Percentiles rank a stretch among this genome's conserved stretches.
phyloP scores from a whole-genome alignment of 2,888 invertebrate genomes.

The Rhopalosiphum nymphaeae region DNA sequence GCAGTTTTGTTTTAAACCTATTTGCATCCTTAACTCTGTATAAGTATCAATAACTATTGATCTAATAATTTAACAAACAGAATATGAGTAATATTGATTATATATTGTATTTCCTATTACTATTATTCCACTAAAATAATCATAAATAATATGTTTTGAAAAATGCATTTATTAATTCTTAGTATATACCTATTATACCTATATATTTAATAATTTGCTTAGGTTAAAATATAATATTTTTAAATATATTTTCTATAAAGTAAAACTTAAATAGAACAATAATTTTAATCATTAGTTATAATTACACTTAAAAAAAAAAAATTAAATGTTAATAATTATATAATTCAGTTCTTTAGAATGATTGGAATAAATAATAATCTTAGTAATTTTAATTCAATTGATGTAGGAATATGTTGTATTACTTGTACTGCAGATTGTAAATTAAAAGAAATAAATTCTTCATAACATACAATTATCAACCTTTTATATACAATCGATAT shows the following conservation, averaged over 20 bases:
- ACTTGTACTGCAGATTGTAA: too few species aligned
- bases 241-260: background rate
- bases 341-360: background rate
- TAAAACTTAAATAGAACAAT: background rate
- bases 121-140: background rate
- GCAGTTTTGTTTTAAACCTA: too few species aligned
- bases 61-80: background rate
- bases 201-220: background rate
- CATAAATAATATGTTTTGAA: background rate
- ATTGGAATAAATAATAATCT: background rate
- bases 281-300: background rate
- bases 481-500: background rate
- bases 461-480: background rate
- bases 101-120: background rate
- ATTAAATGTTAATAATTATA: background rate
- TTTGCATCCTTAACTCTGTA: too few species aligned
- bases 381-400: background rate
- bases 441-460: background rate
- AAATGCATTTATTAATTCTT: background rate
- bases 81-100: background rate
- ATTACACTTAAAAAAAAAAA: background rate
- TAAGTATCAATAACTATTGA: background rate
- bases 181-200: background rate
- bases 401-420: background rate
- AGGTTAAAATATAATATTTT: background rate